Evolutionary conservation across 37 sponge, comb jelly and placozoan genomes (phyloP).

Genomic region (Tethya wilhelma): DNA sequence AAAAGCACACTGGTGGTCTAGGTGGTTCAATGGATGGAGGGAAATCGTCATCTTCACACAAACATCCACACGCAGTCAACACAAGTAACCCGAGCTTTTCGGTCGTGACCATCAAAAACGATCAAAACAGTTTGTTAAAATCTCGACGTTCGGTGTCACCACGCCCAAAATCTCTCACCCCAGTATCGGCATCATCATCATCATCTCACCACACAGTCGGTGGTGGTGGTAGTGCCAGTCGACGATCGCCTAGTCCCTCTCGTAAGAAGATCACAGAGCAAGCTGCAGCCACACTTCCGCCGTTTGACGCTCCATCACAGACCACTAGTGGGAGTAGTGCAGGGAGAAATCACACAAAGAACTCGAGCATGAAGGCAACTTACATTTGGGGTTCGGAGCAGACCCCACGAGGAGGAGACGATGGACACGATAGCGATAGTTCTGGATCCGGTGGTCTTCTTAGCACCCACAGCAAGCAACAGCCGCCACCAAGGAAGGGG

Average conservation of each 20-base stretch:
- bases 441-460: slow-evolving; percentile 72
- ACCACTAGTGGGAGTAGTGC: too few relatives aligned
- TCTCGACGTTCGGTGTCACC: slow-evolving; percentile 10
- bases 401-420: not conserved
- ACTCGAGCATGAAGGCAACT: slow-evolving; percentile 1
- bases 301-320: slow-evolving; percentile 10
- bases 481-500: slow-evolving; percentile 3
- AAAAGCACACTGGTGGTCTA: too few relatives aligned
- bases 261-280: not conserved
- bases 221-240: not conserved
- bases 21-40: too few relatives aligned
- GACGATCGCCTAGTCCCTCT: slow-evolving; percentile 25
- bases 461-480: slow-evolving; percentile 24
- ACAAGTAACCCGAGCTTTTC: too few relatives aligned
- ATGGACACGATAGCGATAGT: slow-evolving; percentile 76
- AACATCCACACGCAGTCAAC: too few relatives aligned
- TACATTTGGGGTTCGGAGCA: not conserved
- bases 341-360: too few relatives aligned
- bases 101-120: not conserved
- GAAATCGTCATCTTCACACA: too few relatives aligned
- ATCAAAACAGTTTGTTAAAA: not conserved
- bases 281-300: slow-evolving; percentile 1
- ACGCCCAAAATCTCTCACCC: not conserved
- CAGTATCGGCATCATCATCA: not conserved
- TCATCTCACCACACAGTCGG: not conserved